A percentile compares a stretch with the other conserved stretches of the same genome.
These are phyloP conservation scores for Venusia cambrica DNA, from an alignment of 2,888 invertebrate genomes.

Conservation along the genomic window DNA sequence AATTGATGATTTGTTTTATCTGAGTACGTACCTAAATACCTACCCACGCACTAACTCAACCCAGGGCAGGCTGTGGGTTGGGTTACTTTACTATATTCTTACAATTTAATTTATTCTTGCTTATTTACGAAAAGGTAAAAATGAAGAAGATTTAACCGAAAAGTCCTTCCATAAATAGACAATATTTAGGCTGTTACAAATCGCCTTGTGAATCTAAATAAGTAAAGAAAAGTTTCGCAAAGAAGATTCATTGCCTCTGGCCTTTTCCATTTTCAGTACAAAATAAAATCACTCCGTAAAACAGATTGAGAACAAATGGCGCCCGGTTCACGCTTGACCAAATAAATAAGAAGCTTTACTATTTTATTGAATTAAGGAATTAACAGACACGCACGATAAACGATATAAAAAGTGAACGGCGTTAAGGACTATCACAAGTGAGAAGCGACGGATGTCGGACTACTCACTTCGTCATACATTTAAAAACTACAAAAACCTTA, in stretches of 20 bases:
- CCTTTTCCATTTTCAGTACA: constrained; percentile 7
- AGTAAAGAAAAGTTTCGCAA: constrained; percentile 9
- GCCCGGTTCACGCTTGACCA: constrained; percentile 65
- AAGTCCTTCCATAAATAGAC: too few relatives aligned
- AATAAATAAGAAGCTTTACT: constrained; percentile 73
- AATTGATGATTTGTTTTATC: too few relatives aligned
- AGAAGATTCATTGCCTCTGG: constrained; percentile 13
- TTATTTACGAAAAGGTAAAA: too few relatives aligned
- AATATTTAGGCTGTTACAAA: too few relatives aligned
- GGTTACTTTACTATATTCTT: too few relatives aligned
- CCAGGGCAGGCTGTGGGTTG: too few relatives aligned
- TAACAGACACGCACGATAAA: constrained; percentile 71
- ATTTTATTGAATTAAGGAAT: constrained; percentile 81
- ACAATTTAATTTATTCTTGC: too few relatives aligned
- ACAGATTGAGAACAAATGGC: constrained; percentile 66
- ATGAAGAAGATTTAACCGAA: too few relatives aligned
- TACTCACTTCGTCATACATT: constrained; percentile 76
- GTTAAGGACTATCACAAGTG: constrained; percentile 57
- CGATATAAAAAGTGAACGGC: constrained; percentile 61
- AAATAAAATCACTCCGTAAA: constrained; percentile 36
- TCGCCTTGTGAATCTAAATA: too few relatives aligned
- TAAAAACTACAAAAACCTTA: constrained; percentile 4
- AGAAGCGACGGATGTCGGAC: constrained; percentile 79
- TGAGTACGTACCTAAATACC: too few relatives aligned
- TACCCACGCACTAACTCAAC: too few relatives aligned